A percentile compares a stretch with the other conserved stretches of the same genome.
Conservation (phyloP, 2,888 invertebrate genomes). For the Disparrhopalites patrizii region DNA sequence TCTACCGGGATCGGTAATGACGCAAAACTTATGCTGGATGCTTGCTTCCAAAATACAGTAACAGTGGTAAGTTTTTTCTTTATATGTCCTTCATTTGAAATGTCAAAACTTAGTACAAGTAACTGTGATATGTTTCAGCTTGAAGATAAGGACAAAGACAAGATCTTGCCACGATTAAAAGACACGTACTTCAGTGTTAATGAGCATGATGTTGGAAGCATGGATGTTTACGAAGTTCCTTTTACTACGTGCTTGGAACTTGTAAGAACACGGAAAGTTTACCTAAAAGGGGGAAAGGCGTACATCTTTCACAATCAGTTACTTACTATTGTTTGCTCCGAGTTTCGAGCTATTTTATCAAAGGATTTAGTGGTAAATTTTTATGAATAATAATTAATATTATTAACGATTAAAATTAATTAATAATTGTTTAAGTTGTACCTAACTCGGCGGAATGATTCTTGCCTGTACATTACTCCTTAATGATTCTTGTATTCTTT, state of each 20-base stretch:
- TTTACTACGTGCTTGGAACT: conserved; percentile 84
- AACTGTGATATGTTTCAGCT: conserved; percentile 54
- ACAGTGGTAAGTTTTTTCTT: not conserved
- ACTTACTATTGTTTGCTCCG: conserved; percentile 72
- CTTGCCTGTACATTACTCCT: too few relatives aligned
- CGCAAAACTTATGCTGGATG: not conserved
- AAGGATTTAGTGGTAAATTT: conserved; percentile 60
- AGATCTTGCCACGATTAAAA: too few relatives aligned
- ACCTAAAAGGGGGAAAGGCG: conserved; percentile 73
- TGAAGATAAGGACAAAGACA: conserved; percentile 63
- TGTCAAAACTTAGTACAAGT: not conserved
- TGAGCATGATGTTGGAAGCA: conserved; percentile 59
- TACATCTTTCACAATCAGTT: conserved; percentile 83
- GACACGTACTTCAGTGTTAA: conserved; percentile 58
- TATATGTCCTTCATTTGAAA: not conserved
- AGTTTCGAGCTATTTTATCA: conserved; percentile 68
- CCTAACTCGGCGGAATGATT: too few relatives aligned
- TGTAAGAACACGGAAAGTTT: conserved; percentile 72
- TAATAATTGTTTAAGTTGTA: conserved; percentile 3
- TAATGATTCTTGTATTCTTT: not conserved
- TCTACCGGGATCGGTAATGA: not conserved
- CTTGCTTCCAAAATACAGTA: conserved; percentile 2
- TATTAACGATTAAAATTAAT: too few relatives aligned
- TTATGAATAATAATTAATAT: not conserved
- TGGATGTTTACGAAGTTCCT: conserved; percentile 74